Evolutionary conservation across 2,113 vertebrate genomes (phyloP), one percentile per base, ranked within the genome.

Genomic region (Engraulis encrasicolus): DNA sequence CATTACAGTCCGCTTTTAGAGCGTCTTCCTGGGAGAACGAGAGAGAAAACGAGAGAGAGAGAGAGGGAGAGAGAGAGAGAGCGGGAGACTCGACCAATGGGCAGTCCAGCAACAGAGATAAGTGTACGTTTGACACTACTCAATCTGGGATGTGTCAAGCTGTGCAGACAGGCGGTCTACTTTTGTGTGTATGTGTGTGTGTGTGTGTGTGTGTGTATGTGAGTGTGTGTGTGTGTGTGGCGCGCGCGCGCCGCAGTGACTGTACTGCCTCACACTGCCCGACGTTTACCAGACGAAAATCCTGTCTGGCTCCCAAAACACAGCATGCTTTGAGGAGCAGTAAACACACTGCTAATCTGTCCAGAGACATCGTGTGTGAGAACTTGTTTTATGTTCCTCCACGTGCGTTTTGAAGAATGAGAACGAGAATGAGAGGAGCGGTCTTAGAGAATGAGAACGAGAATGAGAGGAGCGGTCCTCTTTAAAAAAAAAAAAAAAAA

Each of bases 1-100:
- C 83, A 90, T 88, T 90, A 87, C 88, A 88, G n/a, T n/a, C 86
- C 86, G 84, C 50, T 84, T 84, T 86, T 77, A 87, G 88, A 91
- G 85, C 83, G 78, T 83, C 82, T 58, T 78, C 52, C 50, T 58
- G 45, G 74, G 82, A 81, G 82, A 86, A 81, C 80, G 87, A n/a
- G n/a, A n/a, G n/a, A n/a, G n/a, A n/a, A n/a, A n/a, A n/a, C n/a
- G 85, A 50, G 81, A 88, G 83, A 92, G 80, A 81, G 80, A 18
- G 50, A 1, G 54, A n/a, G 54, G n/a, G 54, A 23, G n/a, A n/a
- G 52, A 58, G 0, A 31, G n/a, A 9, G 31, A 31, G 66, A 15
- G n/a, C 14, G 31, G 6, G 52, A 20, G 52, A 4, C 3, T 20
- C 11, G 12, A 17, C 27, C 27, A 12, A 74, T 34, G 23, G 31